Evolutionary conservation across 2,888 invertebrate genomes (phyloP).

Genomic region (Zele albiditarsus): DNA sequence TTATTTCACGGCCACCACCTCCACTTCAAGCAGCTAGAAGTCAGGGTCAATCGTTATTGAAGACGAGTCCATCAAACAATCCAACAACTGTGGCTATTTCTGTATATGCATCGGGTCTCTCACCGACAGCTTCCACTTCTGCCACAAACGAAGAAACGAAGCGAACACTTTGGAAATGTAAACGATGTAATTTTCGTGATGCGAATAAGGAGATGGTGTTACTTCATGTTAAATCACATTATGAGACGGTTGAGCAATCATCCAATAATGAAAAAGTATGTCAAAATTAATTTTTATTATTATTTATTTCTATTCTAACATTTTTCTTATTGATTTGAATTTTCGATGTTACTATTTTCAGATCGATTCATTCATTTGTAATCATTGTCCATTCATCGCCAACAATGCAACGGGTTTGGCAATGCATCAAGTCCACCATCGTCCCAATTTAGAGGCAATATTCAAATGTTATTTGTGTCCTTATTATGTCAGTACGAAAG

Average conservation of each 20-base stretch:
- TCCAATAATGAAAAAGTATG: slow-evolving; percentile 49
- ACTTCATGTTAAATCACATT: slow-evolving; percentile 80
- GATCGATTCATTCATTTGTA: slow-evolving; percentile 73
- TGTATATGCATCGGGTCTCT: slow-evolving; percentile 45
- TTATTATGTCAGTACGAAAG: slow-evolving; percentile 83
- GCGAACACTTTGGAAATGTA: slow-evolving; percentile 90
- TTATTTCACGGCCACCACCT: slow-evolving; percentile 72
- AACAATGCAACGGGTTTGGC: slow-evolving; percentile 77
- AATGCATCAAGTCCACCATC: slow-evolving; percentile 82
- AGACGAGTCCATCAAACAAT: slow-evolving; percentile 43
- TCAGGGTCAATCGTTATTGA: slow-evolving; percentile 67
- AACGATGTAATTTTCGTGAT: slow-evolving; percentile 88
- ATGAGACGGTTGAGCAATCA: slow-evolving; percentile 69
- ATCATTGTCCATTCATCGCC: slow-evolving; percentile 83
- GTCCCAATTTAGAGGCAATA: slow-evolving; percentile 79
- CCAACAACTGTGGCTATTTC: slow-evolving; percentile 47
- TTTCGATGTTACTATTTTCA: slow-evolving; percentile 35
- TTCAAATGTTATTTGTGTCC: slow-evolving; percentile 88
- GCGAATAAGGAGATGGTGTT: slow-evolving; percentile 79
- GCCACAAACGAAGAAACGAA: slow-evolving; percentile 75
- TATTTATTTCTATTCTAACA: background rate
- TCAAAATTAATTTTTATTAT: background rate
- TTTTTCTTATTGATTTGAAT: background rate
- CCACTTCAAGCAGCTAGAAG: slow-evolving; percentile 75
- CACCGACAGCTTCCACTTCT: slow-evolving; percentile 42